phyloP scores from a whole-genome alignment of 1,140 invertebrate species.

The Drosophila ohnishii region DNA sequence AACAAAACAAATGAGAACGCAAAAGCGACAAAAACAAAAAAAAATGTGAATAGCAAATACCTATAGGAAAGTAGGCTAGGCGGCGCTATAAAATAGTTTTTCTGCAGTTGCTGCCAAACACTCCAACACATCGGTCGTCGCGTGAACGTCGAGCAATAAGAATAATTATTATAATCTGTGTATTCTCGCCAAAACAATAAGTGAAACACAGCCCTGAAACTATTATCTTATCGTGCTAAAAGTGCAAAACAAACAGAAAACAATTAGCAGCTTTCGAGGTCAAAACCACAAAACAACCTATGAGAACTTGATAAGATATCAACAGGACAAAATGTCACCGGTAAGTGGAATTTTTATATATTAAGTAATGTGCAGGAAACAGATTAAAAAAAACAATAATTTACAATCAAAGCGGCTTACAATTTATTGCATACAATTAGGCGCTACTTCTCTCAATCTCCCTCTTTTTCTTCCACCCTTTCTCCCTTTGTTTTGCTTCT shows the following conservation, averaged over 20 bases:
- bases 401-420: neutral
- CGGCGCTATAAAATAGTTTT: slow-evolving; percentile 49
- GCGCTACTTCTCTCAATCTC: slow-evolving; percentile 4
- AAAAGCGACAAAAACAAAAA: slow-evolving; percentile 30
- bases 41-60: slow-evolving; percentile 41
- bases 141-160: neutral
- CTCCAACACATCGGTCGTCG: slow-evolving; percentile 47
- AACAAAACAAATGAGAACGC: slow-evolving; percentile 51
- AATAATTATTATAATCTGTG: slow-evolving; percentile 7
- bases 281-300: slow-evolving; percentile 1
- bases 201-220: neutral
- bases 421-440: slow-evolving; percentile 38
- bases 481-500: slow-evolving; percentile 26
- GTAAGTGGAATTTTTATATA: slow-evolving; percentile 38
- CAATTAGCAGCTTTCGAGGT: slow-evolving; percentile 1
- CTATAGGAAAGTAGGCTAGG: slow-evolving; percentile 61
- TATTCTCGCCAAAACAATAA: slow-evolving; percentile 5
- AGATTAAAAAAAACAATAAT: neutral
- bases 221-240: slow-evolving; percentile 26
- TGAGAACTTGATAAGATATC: slow-evolving; percentile 46
- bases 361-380: neutral
- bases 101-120: slow-evolving; percentile 51
- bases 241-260: slow-evolving; percentile 11
- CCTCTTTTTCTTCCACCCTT: neutral
- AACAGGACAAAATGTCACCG: slow-evolving; percentile 28